Conservation (phyloP, 2,797 vertebrate species). For the Rhincodon typus region DNA sequence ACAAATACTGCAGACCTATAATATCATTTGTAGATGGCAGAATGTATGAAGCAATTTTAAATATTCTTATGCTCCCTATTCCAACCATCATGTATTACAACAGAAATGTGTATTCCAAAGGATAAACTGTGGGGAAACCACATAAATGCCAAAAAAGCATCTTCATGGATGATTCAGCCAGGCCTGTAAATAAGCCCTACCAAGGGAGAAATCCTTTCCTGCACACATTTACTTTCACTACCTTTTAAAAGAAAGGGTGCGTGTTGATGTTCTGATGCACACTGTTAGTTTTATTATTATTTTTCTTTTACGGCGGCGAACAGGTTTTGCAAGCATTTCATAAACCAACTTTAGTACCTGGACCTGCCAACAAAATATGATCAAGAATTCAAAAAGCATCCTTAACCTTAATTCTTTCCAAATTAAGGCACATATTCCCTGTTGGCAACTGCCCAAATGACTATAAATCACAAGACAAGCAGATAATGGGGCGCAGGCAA, state of each 20-base stretch:
- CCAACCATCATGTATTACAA: neutral
- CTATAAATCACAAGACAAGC: neutral
- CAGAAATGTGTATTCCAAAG: neutral
- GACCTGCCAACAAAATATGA: neutral
- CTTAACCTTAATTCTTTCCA: neutral
- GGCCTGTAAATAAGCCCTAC: neutral
- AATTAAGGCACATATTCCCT: neutral
- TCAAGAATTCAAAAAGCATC: neutral
- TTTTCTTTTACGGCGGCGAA: neutral
- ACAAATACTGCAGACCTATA: neutral
- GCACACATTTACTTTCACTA: neutral
- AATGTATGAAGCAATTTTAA: conserved; percentile 3
- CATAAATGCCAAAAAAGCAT: neutral
- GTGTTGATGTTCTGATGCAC: neutral
- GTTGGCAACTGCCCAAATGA: neutral
- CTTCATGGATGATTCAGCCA: neutral
- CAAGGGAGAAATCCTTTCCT: neutral
- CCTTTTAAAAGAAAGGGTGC: neutral
- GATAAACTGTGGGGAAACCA: neutral
- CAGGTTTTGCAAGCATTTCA: neutral
- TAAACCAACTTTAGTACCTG: neutral
- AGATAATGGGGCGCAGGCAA: neutral
- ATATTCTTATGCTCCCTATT: neutral
- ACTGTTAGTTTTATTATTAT: too few relatives aligned
- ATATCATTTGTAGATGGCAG: neutral